These are phyloP conservation scores for Orthosia gothica DNA, from an alignment of 2,888 invertebrate genomes.

Conservation along the genomic window DNA sequence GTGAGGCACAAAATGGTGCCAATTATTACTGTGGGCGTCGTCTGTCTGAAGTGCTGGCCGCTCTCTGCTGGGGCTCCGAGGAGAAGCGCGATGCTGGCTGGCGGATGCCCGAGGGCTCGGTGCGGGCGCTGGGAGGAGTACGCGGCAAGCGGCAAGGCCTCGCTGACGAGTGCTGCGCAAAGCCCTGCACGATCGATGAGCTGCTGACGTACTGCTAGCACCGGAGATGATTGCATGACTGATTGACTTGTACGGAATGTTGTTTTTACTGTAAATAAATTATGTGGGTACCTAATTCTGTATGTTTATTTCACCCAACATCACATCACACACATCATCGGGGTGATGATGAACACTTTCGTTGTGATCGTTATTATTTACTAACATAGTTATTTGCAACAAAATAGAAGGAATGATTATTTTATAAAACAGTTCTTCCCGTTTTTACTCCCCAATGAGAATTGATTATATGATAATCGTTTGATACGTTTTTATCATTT, in stretches of 20 bases:
- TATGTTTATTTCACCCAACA: not conserved
- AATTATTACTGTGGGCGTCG: constrained; percentile 54
- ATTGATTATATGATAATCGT: too few relatives aligned
- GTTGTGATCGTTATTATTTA: too few relatives aligned
- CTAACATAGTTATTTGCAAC: too few relatives aligned
- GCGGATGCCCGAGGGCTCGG: not conserved
- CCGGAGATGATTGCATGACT: too few relatives aligned
- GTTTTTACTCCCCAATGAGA: too few relatives aligned
- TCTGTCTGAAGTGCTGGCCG: constrained; percentile 38
- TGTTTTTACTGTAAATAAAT: not conserved
- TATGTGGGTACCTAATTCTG: not conserved
- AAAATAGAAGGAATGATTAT: too few relatives aligned
- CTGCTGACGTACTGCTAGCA: constrained; percentile 66
- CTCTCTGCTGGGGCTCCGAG: constrained; percentile 43
- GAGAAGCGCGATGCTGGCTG: constrained; percentile 31
- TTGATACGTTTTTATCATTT: too few relatives aligned
- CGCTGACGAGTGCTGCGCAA: constrained; percentile 71
- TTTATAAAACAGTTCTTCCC: too few relatives aligned
- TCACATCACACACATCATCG: too few relatives aligned
- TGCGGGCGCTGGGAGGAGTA: constrained; percentile 25
- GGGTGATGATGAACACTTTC: too few relatives aligned
- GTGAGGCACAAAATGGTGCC: constrained; percentile 30
- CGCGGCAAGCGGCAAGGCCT: constrained; percentile 63
- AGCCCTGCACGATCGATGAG: constrained; percentile 69
- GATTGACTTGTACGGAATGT: not conserved